Evolutionary conservation across 2,888 invertebrate species (phyloP), one percentile per base, ranked within the genome.

Genomic region (Lasiommata megera): DNA sequence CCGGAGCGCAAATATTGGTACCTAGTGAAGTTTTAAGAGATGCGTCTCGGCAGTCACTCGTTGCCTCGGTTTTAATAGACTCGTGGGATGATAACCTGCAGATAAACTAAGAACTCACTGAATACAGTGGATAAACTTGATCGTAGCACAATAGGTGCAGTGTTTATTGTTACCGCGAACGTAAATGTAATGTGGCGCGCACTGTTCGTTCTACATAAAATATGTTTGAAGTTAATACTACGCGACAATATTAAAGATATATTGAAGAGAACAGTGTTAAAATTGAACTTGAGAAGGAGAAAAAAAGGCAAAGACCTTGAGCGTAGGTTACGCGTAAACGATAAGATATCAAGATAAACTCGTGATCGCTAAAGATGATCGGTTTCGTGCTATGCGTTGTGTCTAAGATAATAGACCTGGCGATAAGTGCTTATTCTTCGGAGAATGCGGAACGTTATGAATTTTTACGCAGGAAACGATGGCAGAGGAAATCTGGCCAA

Each of bases 341-440:
- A 64, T 68, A 66, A 61, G 60, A 63, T 62, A 51, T 59, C 52
- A 9, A 54, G 60, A 59, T 62, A 23, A 5, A 3, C 60, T 34
- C 23, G 41, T 38, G 43, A 55, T 68, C 56, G 54, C 60, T 65
- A 60, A 72, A 73, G 68, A 89, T 89, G 88, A 86, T 88, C 54
- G 87, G 71, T 18, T 65, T 85, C 58, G 75, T 86, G 70, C 70
- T 85, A 74, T 87, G 74, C 66, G 71, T 88, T 54, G 66, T 84
- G 58, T 74, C 77, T 2, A 82, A 80, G 72, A 67, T 88, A 58
- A 73, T 84, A 60, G 77, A 84, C 61, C 63, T 82, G 41, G 70
- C 74, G 46, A 77, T 66, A 67, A 73, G 63, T 73, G 68, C 55
- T 12, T 70, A 71, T 61, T 54, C 51, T 47, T 48, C 51, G 9